Base-by-base conservation (phyloP, 2,888 invertebrate genomes). In the Sminthurides aquaticus region DNA sequence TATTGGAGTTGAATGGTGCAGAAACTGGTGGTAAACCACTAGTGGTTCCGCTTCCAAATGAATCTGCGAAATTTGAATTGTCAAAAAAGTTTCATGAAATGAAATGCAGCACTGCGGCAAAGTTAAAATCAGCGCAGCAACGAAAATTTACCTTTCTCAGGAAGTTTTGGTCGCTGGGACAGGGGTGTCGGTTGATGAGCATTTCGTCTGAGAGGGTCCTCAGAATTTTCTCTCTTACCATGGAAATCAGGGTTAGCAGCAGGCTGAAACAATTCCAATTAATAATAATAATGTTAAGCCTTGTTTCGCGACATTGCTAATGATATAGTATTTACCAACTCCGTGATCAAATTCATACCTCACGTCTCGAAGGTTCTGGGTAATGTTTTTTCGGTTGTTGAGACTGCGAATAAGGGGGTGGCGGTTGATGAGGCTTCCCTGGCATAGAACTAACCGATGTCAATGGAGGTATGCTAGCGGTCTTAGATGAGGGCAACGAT, bases 371-470 rank as follows among this genome's bases (percentile, higher is more conserved):
- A 29, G 5, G 24, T 1, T 64, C 64, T 3, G 26, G 64, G 43
- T 58, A 64, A n/a, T 57, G 58, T 25, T 64, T 64, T 52, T 64
- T 64, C 57, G 54, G 20, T 64, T 64, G 64, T 29, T 58, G 57
- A 49, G 52, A 57, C 15, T 24, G 62, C 18, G 57, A 29, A 3
- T 34, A 34, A 18, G 56, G 22, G 54, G 49, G 29, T n/a, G n/a
- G n/a, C 8, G 25, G 64, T 20, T 20, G 27, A 26, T 43, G 57
- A 48, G 24, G 26, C 27, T 34, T 34, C 5, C 48, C 57, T 26
- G 24, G 43, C 8, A 26, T 25, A 25, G 60, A 27, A 22, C 34
- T 11, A 52, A 49, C 52, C 18, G 52, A 49, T 27, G 27, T 48
- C 20, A 52, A 52, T 28, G 49, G 52, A n/a, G 49, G 49, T 20